Base-by-base conservation (phyloP, 2,888 invertebrate genomes). In the Coecobrya sp. region DNA sequence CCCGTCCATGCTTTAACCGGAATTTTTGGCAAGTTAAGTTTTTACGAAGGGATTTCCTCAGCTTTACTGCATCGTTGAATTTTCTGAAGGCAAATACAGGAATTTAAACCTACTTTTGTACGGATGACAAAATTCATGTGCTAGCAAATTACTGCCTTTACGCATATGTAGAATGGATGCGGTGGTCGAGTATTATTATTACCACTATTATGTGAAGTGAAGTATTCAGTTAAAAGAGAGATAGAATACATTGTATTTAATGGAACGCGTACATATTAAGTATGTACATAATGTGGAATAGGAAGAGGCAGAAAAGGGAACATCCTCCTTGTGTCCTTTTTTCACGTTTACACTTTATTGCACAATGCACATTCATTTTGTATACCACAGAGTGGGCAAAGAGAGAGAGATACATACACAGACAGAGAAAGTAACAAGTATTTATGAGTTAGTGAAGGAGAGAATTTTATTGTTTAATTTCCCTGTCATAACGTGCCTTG, bases 61-160 rank as follows among this genome's bases (percentile, higher is more conserved):
- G 86, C 86, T 76, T 87, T 87, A 8, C 73, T 84, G 89, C 89
- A 55, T 84, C 89, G 76, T 82, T 82, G 82, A 82, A n/a, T 81
- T 70, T 82, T 70, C 36, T 82, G 55, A 70, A 25, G 22, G 65
- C n/a, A 73, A 55, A 73, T 42, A 52, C 36, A 70, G 11, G 25
- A 82, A 70, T 87, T 87, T 88, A 42, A 88, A 25, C 59, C 45
- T 76, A 76, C 49, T 73, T 49, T 68, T 76, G 59, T 13, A 59
- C 59, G 59, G 82, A 59, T 82, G 82, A 59, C 36, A 82, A 59
- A 82, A 36, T 59, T 82, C 59, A 59, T 59, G 82, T 19, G 59
- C 30, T 27, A 16, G 82, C 36, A 82, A 82, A 82, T 82, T 22
- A 82, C 82, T 82, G 11, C 30, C 36, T 59, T 59, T 52, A 81